Evolutionary conservation across 2,797 vertebrate species (phyloP), one percentile per base, ranked within the genome.

Genomic region (Molothrus ater): DNA sequence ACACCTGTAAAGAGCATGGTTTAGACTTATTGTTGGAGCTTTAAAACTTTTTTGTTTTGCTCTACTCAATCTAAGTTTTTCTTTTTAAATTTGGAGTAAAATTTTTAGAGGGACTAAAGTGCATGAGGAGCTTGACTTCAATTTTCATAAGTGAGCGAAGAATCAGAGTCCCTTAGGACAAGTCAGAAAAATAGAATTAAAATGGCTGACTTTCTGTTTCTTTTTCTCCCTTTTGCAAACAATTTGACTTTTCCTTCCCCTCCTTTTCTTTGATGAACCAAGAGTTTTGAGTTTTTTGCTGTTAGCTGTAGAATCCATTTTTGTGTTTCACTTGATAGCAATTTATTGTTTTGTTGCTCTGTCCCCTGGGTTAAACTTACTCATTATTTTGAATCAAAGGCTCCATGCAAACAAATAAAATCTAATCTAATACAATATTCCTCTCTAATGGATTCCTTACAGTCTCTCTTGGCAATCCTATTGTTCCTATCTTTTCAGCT

Each of bases 401-500:
- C 92, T 95, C 92, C 93, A 96, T 89, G 61, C 78, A 97, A 97
- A 95, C 92, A 96, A 94, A 94, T 91, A 96, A 93, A 95, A 95
- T 68, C 54, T 95, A 92, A 95, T 88, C 28, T 92, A 96, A 95
- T 95, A 7, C 50, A 92, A 94, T 97, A 92, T 84, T 86, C 66
- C 78, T 13, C 57, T 89, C 81, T 96, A 96, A 95, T 97, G 94
- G 92, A 95, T 96, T 95, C 71, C 80, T 91, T 95, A 56, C 40
- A 73, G 93, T 95, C 95, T 96, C 73, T 92, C 64, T 91, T 96
- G 88, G 90, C 92, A 95, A n/a, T 93, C 73, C 80, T 73, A 1
- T 78, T 82, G 80, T 88, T 95, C 79, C 80, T 91, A 29, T 91
- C 71, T 90, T 79, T 92, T 63, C 66, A 93, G 86, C 64, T 74